Base-by-base conservation (phyloP, 2,797 vertebrate genomes). In the Lerista edwardsae region DNA sequence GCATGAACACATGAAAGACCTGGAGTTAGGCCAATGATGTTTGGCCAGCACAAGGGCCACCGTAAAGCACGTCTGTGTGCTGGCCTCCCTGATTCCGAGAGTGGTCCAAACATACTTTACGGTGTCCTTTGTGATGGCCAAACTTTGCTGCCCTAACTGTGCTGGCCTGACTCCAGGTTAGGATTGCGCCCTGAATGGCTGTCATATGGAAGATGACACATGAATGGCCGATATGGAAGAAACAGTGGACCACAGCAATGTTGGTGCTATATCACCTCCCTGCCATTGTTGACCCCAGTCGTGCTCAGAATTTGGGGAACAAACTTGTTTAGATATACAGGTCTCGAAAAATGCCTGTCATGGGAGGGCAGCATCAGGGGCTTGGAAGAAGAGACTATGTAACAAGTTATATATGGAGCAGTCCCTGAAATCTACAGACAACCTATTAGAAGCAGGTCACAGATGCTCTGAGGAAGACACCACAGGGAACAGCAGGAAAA, bases 391-490 rank as follows among this genome's bases (percentile, higher is more conserved):
- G 44, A 59, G 34, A 23, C 77, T 47, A 12, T 44, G 23, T 74
- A 67, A 34, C 36, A 57, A 19, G 23, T 65, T 8, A 44, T 79
- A 51, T n/a, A 29, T 51, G 69, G 39, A 84, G 69, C 12, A 65
- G 67, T 5, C 57, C 27, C 68, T 31, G 55, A n/a, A 73, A 17
- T 36, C 3, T 23, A 44, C 2, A 57, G 51, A 15, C 41, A 67
- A 47, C 69, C 64, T 80, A 34, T 75, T n/a, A 68, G 51, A n/a
- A 57, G 36, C 51, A 29, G n/a, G 62, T 36, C 79, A 11, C 47
- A 41, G 59, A 74, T 41, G 61, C 61, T 79, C 39, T 14, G 21
- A 79, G 83, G 31, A 85, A 80, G 44, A 80, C 68, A 75, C 51
- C 61, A 67, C 47, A 80, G 80, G 69, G 69, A 76, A 68, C 25